Evolutionary conservation across 2,113 vertebrate species (phyloP).

Genomic region (Tonatia bakeri): DNA sequence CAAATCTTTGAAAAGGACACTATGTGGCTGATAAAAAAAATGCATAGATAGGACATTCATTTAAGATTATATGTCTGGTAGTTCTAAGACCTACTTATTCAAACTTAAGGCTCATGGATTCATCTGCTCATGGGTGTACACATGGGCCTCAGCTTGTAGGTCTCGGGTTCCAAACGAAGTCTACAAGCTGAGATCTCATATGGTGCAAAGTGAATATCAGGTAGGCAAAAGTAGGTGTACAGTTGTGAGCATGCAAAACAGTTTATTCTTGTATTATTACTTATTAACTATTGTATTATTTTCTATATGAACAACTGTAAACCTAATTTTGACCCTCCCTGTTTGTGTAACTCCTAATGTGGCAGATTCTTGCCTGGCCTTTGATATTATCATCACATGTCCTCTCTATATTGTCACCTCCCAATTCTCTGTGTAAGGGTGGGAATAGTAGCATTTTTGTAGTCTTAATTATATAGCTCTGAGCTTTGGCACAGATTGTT

Average conservation of each 20-base stretch:
- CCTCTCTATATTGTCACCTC: not conserved
- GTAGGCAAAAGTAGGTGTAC: not conserved
- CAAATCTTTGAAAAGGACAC: not conserved
- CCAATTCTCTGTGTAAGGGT: not conserved
- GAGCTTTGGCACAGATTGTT: not conserved
- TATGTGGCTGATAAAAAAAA: not conserved
- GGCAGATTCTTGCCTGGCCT: not conserved
- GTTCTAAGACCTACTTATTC: not conserved
- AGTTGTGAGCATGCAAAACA: not conserved
- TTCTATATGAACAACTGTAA: not conserved
- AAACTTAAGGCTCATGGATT: not conserved
- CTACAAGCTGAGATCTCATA: no score
- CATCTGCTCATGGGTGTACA: rapidly evolving
- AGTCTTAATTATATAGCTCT: not conserved
- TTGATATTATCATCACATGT: not conserved
- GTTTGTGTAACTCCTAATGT: not conserved
- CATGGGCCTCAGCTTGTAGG: not conserved
- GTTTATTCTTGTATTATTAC: not conserved
- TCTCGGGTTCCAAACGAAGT: not conserved
- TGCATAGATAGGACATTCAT: not conserved
- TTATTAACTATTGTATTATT: no score
- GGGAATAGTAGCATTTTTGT: not conserved
- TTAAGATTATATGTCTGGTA: not conserved
- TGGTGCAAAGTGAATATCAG: not conserved
- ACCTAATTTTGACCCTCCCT: not conserved